Conservation (phyloP, 2,888 invertebrate species). For the Tinea pellionella region DNA sequence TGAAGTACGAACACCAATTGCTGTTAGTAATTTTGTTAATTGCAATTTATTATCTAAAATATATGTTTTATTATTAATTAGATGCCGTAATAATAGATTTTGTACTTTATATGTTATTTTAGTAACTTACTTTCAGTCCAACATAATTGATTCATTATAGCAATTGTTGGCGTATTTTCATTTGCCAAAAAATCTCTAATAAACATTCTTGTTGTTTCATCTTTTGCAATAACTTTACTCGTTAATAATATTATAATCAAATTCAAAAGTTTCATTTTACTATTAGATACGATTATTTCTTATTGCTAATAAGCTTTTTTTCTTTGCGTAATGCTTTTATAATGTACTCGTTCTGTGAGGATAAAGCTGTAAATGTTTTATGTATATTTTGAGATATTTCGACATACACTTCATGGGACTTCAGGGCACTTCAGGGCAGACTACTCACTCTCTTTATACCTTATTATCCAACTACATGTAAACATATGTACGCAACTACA, state of each 20-base stretch:
- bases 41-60: constrained; percentile 25
- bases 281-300: not conserved
- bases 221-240: not conserved
- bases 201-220: constrained; percentile 23
- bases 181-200: constrained; percentile 31
- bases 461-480: no score
- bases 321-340: not conserved
- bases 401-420: no score
- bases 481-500: no score
- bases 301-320: no score
- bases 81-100: not conserved
- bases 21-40: constrained; percentile 27
- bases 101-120: not conserved
- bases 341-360: not conserved
- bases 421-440: no score
- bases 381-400: not conserved
- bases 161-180: constrained; percentile 33
- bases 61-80: not conserved
- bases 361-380: not conserved
- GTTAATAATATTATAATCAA: not conserved
- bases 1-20: constrained; percentile 27
- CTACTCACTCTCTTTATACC: no score
- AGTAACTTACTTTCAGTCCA: constrained; percentile 41
- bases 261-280: not conserved
- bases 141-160: constrained; percentile 38